Percentiles rank a stretch among this genome's conserved stretches.
Conservation (phyloP, 2,888 invertebrate genomes). For the Limnephilus rhombicus region DNA sequence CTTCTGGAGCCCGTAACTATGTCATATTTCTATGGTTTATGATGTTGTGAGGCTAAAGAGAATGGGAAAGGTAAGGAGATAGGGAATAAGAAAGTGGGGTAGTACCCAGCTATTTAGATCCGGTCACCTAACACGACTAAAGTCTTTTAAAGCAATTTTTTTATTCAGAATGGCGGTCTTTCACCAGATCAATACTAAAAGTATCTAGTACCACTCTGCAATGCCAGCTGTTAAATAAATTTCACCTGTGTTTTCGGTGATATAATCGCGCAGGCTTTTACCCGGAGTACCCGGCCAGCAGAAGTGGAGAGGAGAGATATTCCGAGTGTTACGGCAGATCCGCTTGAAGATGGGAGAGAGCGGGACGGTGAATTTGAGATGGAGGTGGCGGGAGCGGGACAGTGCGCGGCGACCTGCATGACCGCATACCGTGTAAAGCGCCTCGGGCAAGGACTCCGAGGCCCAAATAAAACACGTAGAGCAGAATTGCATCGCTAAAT, state of each 20-base stretch:
- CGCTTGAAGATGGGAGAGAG: slow-evolving; percentile 23
- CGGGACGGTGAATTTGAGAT: background rate
- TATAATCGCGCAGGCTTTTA: slow-evolving; percentile 26
- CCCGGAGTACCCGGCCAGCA: background rate
- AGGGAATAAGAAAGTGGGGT: too few relatives aligned
- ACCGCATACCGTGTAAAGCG: slow-evolving; percentile 57
- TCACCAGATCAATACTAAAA: background rate
- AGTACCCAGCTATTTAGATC: too few relatives aligned
- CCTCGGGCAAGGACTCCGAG: slow-evolving; percentile 59
- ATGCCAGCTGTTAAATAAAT: slow-evolving; percentile 5
- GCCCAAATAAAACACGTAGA: slow-evolving; percentile 31
- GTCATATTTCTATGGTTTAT: too few relatives aligned
- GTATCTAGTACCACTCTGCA: background rate
- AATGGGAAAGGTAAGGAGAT: too few relatives aligned
- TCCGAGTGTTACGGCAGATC: slow-evolving; percentile 20
- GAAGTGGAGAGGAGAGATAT: slow-evolving; percentile 19
- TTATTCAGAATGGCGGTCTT: background rate
- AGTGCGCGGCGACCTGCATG: slow-evolving; percentile 53
- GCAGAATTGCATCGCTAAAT: background rate
- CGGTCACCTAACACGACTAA: too few relatives aligned
- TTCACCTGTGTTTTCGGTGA: slow-evolving; percentile 40
- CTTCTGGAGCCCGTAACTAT: too few relatives aligned
- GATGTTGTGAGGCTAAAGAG: background rate
- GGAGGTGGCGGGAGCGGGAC: slow-evolving; percentile 10
- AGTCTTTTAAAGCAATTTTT: background rate